phyloP scores from a whole-genome alignment of 2,113 vertebrate genomes.

The Myrmecobius fasciatus region DNA sequence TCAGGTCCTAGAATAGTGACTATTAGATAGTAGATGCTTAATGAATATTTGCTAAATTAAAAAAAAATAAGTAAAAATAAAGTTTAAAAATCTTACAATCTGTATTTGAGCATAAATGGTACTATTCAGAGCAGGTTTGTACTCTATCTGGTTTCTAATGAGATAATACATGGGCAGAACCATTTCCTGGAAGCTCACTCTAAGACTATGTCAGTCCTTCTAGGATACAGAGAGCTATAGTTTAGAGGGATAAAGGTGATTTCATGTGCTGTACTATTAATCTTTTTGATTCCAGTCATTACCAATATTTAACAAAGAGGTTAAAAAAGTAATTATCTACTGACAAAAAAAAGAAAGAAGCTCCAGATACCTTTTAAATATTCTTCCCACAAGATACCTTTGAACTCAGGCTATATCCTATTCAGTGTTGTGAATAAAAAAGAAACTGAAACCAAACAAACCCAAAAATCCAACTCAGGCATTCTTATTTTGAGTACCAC shows the following conservation, averaged over 20 bases:
- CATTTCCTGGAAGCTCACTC: slow-evolving; percentile 56
- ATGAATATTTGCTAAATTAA: background rate
- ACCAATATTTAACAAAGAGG: slow-evolving; percentile 60
- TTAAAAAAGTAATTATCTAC: slow-evolving; percentile 73
- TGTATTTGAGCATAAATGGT: background rate
- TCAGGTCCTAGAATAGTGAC: background rate
- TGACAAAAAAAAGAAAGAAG: slow-evolving; percentile 41
- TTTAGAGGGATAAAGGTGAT: slow-evolving; percentile 37
- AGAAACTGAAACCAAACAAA: background rate
- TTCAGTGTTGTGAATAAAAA: slow-evolving; percentile 26
- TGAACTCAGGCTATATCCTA: slow-evolving; percentile 16
- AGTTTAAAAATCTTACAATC: background rate
- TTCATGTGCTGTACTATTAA: slow-evolving; percentile 71
- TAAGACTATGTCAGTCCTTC: slow-evolving; percentile 50
- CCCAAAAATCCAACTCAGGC: slow-evolving; percentile 42
- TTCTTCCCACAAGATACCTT: slow-evolving; percentile 47
- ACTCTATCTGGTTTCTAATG: slow-evolving; percentile 41
- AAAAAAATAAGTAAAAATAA: too few species aligned
- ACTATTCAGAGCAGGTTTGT: background rate
- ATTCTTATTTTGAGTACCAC: slow-evolving; percentile 61
- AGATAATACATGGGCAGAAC: slow-evolving; percentile 40
- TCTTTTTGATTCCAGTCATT: slow-evolving; percentile 74
- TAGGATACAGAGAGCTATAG: slow-evolving; percentile 44
- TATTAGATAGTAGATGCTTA: background rate
- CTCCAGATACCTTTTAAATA: slow-evolving; percentile 19